phyloP scores from a whole-genome alignment of 2,797 vertebrate genomes.

The Anniella stebbinsi region DNA sequence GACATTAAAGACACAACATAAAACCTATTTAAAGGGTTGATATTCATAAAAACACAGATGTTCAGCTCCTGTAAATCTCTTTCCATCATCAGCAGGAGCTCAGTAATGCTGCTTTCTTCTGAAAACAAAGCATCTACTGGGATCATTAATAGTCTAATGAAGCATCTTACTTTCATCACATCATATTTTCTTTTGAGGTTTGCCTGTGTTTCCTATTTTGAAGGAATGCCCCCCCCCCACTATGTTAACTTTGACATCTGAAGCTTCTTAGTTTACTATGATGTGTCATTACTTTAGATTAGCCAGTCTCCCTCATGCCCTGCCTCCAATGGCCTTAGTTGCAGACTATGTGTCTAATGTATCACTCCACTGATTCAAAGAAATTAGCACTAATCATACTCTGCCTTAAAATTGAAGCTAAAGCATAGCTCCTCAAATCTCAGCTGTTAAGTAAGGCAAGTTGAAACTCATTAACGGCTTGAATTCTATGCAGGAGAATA shows the following conservation, averaged over 20 bases:
- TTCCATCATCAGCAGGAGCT: slow-evolving; percentile 62
- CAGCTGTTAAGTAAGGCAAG: slow-evolving; percentile 4
- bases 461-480: slow-evolving; percentile 38
- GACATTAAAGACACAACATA: slow-evolving; percentile 50
- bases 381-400: slow-evolving; percentile 52
- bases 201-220: slow-evolving; percentile 46
- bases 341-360: slow-evolving; percentile 37
- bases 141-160: slow-evolving; percentile 70
- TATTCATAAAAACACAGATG: slow-evolving; percentile 70
- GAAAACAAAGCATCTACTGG: slow-evolving; percentile 61
- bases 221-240: slow-evolving; percentile 30
- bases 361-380: slow-evolving; percentile 50
- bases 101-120: slow-evolving; percentile 61
- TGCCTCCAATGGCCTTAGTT: neutral
- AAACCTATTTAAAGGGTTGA: slow-evolving; percentile 68
- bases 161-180: slow-evolving; percentile 67
- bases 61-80: slow-evolving; percentile 62
- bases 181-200: slow-evolving; percentile 61
- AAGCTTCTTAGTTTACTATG: slow-evolving; percentile 50
- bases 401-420: slow-evolving; percentile 48
- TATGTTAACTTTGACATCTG: slow-evolving; percentile 43
- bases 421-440: slow-evolving; percentile 18
- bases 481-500: slow-evolving; percentile 20
- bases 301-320: slow-evolving; percentile 51
- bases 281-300: slow-evolving; percentile 39